phyloP scores from a whole-genome alignment of 1,140 invertebrate species.

The Adelges cooleyi region DNA sequence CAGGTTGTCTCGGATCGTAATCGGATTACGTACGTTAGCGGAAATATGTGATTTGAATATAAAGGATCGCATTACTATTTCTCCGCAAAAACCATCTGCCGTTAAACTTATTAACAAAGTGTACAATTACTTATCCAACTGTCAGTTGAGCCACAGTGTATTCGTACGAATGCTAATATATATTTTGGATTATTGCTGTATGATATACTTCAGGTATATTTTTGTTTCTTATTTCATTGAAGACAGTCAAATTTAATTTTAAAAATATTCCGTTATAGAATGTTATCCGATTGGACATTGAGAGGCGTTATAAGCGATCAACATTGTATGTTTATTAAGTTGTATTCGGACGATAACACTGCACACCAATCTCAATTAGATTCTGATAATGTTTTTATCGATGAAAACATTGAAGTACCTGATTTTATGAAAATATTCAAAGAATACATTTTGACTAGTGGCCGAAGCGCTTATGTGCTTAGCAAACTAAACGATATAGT shows the following conservation, averaged over 20 bases:
- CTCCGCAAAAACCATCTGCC: not conserved
- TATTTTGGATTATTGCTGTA: conserved; percentile 10
- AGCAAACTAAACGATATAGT: no score
- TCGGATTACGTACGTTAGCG: not conserved
- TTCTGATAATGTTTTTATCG: no score
- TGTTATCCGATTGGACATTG: conserved; percentile 9
- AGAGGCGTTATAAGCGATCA: not conserved
- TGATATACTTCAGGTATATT: conserved; percentile 9
- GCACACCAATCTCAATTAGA: no score
- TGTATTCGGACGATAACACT: no score
- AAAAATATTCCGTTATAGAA: not conserved
- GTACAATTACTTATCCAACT: not conserved
- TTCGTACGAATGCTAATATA: conserved; percentile 9
- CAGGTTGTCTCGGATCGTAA: not conserved
- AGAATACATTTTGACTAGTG: no score
- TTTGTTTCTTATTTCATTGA: not conserved
- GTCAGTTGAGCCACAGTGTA: not conserved
- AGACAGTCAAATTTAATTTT: not conserved
- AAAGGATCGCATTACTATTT: not conserved
- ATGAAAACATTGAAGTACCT: no score
- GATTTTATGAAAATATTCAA: no score
- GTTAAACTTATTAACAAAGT: not conserved
- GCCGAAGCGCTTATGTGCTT: no score
- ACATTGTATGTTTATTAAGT: no score
- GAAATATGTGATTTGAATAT: not conserved